A percentile compares a stretch with the other conserved stretches of the same genome.
Evolutionary conservation across 2,797 vertebrate species (phyloP).

Genomic region (Heliangelus exortis): DNA sequence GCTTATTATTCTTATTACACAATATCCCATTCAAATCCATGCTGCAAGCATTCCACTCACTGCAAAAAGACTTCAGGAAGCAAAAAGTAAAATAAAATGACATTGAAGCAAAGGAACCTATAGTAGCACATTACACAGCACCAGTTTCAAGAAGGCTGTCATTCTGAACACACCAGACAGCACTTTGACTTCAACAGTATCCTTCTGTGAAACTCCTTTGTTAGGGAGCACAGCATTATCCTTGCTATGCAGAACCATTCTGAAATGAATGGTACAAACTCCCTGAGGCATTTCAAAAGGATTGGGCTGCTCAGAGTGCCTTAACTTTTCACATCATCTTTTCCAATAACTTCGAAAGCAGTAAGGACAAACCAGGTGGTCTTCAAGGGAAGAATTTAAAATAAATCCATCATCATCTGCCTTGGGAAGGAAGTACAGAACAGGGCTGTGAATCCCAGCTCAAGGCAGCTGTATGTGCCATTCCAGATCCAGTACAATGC

Average conservation of each 20-base stretch:
- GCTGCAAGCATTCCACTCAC: neutral
- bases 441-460: neutral
- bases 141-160: constrained; percentile 12
- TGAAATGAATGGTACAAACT: constrained; percentile 31
- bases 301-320: neutral
- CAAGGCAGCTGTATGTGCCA: neutral
- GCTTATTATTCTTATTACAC: constrained; percentile 37
- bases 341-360: neutral
- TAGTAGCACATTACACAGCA: constrained; percentile 2
- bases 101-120: neutral
- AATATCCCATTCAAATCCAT: constrained; percentile 1
- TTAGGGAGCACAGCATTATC: neutral
- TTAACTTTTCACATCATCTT: neutral
- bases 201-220: constrained; percentile 5
- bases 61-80: neutral
- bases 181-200: neutral
- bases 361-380: neutral
- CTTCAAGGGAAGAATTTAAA: neutral
- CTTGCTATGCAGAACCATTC: neutral
- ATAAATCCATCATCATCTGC: neutral
- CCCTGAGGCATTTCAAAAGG: constrained; percentile 17
- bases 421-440: neutral
- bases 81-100: neutral
- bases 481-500: neutral
- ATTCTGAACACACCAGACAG: neutral